Evolutionary conservation across 2,113 vertebrate species (phyloP).

Genomic region (Osmerus eperlanus): DNA sequence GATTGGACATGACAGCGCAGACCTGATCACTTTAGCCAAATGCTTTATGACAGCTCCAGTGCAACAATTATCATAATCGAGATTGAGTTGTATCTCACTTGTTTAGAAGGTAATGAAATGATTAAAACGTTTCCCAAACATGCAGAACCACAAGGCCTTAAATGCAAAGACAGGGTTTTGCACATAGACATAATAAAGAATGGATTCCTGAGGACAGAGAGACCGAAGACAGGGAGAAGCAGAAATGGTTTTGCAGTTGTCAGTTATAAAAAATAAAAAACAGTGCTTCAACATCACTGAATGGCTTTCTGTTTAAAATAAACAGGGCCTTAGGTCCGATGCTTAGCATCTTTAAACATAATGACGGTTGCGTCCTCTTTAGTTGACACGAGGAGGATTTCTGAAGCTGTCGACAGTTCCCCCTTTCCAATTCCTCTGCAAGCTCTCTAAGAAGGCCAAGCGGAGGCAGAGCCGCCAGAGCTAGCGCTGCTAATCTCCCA

Average conservation of each 20-base stretch:
- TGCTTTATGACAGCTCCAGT: background rate
- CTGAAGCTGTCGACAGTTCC: slow-evolving; percentile 24
- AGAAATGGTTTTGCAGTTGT: no score
- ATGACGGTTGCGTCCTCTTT: slow-evolving; percentile 3
- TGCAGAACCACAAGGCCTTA: no score
- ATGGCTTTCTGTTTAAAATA: no score
- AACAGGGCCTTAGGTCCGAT: no score
- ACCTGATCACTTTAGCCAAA: background rate
- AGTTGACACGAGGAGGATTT: slow-evolving; percentile 28
- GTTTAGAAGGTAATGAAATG: background rate
- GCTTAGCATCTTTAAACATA: no score
- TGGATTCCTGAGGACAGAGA: no score
- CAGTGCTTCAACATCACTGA: no score
- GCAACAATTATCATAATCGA: background rate
- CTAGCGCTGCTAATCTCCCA: slow-evolving; percentile 55
- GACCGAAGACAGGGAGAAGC: no score
- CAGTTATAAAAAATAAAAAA: no score
- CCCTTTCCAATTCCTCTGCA: slow-evolving; percentile 16
- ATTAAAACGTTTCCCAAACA: no score
- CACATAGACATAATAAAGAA: no score
- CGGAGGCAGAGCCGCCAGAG: slow-evolving; percentile 44
- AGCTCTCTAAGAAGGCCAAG: slow-evolving; percentile 45
- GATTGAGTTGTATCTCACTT: background rate
- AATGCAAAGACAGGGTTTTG: background rate
- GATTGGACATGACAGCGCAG: background rate